Conservation (phyloP, 2,888 invertebrate species). For the Zelleria hepariella region DNA sequence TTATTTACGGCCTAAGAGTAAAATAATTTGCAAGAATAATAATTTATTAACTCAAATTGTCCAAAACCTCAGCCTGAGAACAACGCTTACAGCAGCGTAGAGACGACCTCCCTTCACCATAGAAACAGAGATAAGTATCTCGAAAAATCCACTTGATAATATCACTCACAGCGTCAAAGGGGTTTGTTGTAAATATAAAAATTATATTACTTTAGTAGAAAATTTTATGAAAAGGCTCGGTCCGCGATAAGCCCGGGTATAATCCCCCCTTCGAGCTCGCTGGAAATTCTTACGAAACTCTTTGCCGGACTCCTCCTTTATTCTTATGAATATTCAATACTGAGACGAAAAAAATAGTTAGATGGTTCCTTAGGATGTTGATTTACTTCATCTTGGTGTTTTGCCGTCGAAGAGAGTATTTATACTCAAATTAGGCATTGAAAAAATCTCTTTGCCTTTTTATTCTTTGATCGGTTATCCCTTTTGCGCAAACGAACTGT, state of each 20-base stretch:
- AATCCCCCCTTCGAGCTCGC: constrained; percentile 15
- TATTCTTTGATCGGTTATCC: too few species aligned
- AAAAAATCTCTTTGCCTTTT: too few species aligned
- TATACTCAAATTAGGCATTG: neutral
- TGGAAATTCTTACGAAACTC: constrained; percentile 49
- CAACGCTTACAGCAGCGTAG: neutral
- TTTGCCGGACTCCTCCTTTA: constrained; percentile 51
- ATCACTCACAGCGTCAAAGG: constrained; percentile 4
- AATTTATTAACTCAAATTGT: too few species aligned
- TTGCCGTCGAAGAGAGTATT: too few species aligned
- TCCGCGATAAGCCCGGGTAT: constrained; percentile 44
- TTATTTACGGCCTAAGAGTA: too few species aligned
- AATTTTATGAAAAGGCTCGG: constrained; percentile 52
- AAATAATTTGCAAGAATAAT: too few species aligned
- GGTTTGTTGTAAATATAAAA: constrained; percentile 44
- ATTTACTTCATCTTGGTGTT: neutral
- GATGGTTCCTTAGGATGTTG: neutral
- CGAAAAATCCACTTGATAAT: neutral
- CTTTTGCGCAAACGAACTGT: too few species aligned
- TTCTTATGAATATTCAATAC: constrained; percentile 29
- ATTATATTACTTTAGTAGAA: constrained; percentile 56
- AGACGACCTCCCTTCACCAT: constrained; percentile 14
- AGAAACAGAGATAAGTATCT: constrained; percentile 29
- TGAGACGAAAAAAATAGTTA: constrained; percentile 17
- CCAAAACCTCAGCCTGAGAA: too few species aligned